Base-by-base conservation (phyloP, 2,797 vertebrate genomes). In the Chromobotia macracanthus region DNA sequence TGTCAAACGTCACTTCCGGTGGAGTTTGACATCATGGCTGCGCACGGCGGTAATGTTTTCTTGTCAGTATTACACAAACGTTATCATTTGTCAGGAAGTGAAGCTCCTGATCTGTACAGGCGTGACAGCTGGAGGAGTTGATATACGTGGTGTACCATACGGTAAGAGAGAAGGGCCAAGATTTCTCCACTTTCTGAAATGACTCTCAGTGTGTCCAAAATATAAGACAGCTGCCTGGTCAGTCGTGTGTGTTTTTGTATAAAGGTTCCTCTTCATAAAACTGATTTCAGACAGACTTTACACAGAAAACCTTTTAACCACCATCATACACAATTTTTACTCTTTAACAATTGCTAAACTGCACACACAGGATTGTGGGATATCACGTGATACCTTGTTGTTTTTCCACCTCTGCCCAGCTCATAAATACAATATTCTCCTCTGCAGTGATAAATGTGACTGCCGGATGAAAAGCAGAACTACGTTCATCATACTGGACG, bases 381-480 rank as follows among this genome's bases (percentile, higher is more conserved):
- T 1, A 38, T 38, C 35, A 38, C 3, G 5, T 5, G 5, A 38
- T 38, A 38, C 6, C 5, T 38, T 38, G 5, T 38, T 2, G 1
- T 7, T 38, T 3, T 31, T n/a, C n/a, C n/a, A n/a, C n/a, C 31
- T 2, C 31, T 31, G 31, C 31, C 2, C 31, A 31, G 31, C 31
- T 31, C 31, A n/a, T n/a, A n/a, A 66, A 1, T 68, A 1, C 12
- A 61, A 2, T 61, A 0, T 51, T 38, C 21, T 76, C 28, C 4
- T 28, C 28, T 28, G 11, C 76, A 95, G 98, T 99, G 86, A 98
- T 99, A 83, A 99, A 99, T 0, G 97, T 99, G 86, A 99, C 94
- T 99, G 69, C 98, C 98, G 0, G 97, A 99, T 87, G 98, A 99
- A 86, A 99, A 99, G 82, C 97, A 98, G 88, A 99, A 99, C 89